Evolutionary conservation across 2,888 invertebrate genomes (phyloP).

Genomic region (Trissonchulus sp.): DNA sequence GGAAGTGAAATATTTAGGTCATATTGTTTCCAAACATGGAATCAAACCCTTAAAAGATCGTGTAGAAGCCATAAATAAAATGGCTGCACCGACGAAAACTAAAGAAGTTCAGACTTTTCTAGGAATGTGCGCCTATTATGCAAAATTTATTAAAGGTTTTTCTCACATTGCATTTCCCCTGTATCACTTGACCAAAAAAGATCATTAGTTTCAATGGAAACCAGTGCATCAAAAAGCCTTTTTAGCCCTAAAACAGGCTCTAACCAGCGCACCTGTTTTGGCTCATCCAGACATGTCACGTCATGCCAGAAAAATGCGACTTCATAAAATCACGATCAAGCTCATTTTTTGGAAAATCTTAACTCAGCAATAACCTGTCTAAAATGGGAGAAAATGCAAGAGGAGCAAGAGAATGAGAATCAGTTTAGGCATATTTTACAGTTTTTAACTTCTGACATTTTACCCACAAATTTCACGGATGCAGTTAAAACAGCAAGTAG

Average conservation of each 20-base stretch:
- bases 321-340: no score
- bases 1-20: constrained; percentile 25
- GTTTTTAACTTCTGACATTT: no score
- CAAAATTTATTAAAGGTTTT: constrained; percentile 10
- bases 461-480: no score
- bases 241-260: background rate
- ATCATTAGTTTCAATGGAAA: constrained; percentile 19
- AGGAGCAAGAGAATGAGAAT: no score
- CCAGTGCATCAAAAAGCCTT: constrained; percentile 14
- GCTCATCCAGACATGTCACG: constrained; percentile 28
- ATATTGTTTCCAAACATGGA: constrained; percentile 10
- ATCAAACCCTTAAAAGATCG: background rate
- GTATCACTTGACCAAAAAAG: background rate
- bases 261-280: constrained; percentile 22
- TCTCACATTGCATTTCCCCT: constrained; percentile 21
- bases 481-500: no score
- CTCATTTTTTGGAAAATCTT: no score
- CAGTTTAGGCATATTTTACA: no score
- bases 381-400: no score
- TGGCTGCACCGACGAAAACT: background rate
- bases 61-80: background rate
- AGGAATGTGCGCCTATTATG: constrained; percentile 19
- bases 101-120: constrained; percentile 20
- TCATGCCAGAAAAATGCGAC: no score
- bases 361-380: no score